Evolutionary conservation across 1,140 invertebrate genomes (phyloP).

Genomic region (Drosophila murphyi): DNA sequence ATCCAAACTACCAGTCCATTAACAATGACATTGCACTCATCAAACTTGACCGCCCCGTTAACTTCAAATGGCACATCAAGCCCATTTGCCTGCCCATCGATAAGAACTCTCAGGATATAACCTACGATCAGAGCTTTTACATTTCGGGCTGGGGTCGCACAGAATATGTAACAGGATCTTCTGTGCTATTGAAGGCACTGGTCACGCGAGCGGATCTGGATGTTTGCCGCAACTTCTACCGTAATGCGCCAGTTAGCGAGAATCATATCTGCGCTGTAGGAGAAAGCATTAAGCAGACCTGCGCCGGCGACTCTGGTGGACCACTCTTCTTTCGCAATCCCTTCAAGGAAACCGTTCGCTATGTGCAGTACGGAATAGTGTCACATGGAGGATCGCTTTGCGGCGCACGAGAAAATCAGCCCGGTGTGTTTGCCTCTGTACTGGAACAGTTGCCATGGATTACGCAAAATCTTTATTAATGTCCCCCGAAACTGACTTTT

Average conservation of each 20-base stretch:
- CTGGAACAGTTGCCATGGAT: slow-evolving; percentile 81
- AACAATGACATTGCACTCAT: slow-evolving; percentile 89
- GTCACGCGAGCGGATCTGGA: slow-evolving; percentile 38
- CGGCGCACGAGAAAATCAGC: slow-evolving; percentile 48
- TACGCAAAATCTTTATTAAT: slow-evolving; percentile 66
- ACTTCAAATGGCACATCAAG: slow-evolving; percentile 61
- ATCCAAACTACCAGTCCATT: slow-evolving; percentile 87
- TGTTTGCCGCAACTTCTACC: slow-evolving; percentile 57
- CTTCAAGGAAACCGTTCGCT: slow-evolving; percentile 51
- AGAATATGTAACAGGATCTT: slow-evolving; percentile 23
- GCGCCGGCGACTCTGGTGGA: slow-evolving; percentile 91
- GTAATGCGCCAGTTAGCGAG: slow-evolving; percentile 56
- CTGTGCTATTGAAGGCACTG: slow-evolving; percentile 51
- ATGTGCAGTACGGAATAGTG: slow-evolving; percentile 72
- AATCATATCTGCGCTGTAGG: slow-evolving; percentile 89
- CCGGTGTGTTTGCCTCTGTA: slow-evolving; percentile 77
- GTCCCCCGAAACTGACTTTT: neutral
- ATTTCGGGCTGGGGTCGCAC: slow-evolving; percentile 78
- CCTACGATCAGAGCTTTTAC: slow-evolving; percentile 57
- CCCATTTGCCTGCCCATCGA: slow-evolving; percentile 73
- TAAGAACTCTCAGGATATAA: slow-evolving; percentile 25
- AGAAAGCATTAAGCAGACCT: slow-evolving; percentile 87
- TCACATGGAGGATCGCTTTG: slow-evolving; percentile 64
- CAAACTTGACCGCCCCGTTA: slow-evolving; percentile 56
- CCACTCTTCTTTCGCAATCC: slow-evolving; percentile 85